These are phyloP conservation scores for Bombylius discolor DNA, from an alignment of 2,888 invertebrate genomes.

Conservation along the genomic window DNA sequence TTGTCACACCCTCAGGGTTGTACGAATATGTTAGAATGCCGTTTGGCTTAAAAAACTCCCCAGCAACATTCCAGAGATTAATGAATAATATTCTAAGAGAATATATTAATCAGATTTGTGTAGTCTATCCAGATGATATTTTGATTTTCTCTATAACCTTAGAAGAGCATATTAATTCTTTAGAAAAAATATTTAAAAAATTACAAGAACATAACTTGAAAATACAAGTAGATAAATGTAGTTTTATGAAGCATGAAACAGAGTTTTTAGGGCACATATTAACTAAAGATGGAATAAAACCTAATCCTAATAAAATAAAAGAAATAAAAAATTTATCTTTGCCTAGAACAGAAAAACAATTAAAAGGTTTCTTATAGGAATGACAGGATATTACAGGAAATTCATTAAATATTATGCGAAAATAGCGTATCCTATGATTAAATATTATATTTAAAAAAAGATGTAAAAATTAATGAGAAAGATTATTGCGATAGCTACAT, in stretches of 20 bases:
- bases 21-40: too few relatives aligned
- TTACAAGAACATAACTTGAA: conserved; percentile 15
- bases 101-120: neutral
- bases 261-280: neutral
- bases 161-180: conserved; percentile 18
- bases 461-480: neutral
- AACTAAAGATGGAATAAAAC: neutral
- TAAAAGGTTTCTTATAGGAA: neutral
- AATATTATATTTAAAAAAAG: too few relatives aligned
- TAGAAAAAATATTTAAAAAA: conserved; percentile 16
- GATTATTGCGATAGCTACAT: too few relatives aligned
- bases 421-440: too few relatives aligned
- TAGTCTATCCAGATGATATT: conserved; percentile 17
- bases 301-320: neutral
- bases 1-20: too few relatives aligned
- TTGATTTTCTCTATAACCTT: conserved; percentile 18
- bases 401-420: neutral
- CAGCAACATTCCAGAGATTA: conserved; percentile 18
- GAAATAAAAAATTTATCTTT: neutral
- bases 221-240: conserved; percentile 17
- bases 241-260: neutral
- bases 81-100: conserved; percentile 11
- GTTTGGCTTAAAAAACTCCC: too few relatives aligned
- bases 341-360: neutral
- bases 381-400: neutral